Conservation (phyloP, 1,140 invertebrate genomes). For the Ceratitis capitata region DNA sequence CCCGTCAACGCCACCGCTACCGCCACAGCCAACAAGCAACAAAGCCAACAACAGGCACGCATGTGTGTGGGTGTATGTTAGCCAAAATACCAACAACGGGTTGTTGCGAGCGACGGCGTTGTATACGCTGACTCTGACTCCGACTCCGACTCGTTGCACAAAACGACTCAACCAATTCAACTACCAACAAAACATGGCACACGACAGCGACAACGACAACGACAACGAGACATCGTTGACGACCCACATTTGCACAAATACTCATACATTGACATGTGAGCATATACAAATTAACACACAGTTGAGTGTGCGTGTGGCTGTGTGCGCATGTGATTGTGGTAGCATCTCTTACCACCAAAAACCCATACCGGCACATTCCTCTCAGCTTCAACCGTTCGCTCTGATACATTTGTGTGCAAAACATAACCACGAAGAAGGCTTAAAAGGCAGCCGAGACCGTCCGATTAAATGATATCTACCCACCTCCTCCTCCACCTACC, state of each 20-base stretch:
- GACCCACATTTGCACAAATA: constrained; percentile 18
- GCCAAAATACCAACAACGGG: not conserved
- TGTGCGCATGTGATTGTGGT: not conserved
- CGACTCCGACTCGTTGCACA: not conserved
- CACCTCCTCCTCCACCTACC: not conserved
- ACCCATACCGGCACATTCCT: not conserved
- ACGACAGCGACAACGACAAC: constrained; percentile 8
- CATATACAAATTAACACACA: not conserved
- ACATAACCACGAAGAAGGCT: constrained; percentile 26
- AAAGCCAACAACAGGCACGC: not conserved
- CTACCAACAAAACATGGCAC: constrained; percentile 25
- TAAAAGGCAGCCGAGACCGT: constrained; percentile 18
- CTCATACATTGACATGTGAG: not conserved
- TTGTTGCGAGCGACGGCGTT: too few relatives aligned
- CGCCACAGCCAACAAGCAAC: not conserved
- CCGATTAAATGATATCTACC: not conserved
- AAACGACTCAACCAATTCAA: not conserved
- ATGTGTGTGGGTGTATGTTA: not conserved
- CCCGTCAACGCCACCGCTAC: constrained; percentile 43
- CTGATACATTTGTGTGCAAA: not conserved
- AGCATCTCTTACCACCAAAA: not conserved
- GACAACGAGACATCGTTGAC: not conserved
- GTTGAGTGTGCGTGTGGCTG: not conserved
- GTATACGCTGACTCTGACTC: not conserved
- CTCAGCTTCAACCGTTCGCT: not conserved